Percentiles rank a stretch among this genome's conserved stretches.
phyloP scores from a whole-genome alignment of 1,140 invertebrate species.

The Hyphantria cunea region DNA sequence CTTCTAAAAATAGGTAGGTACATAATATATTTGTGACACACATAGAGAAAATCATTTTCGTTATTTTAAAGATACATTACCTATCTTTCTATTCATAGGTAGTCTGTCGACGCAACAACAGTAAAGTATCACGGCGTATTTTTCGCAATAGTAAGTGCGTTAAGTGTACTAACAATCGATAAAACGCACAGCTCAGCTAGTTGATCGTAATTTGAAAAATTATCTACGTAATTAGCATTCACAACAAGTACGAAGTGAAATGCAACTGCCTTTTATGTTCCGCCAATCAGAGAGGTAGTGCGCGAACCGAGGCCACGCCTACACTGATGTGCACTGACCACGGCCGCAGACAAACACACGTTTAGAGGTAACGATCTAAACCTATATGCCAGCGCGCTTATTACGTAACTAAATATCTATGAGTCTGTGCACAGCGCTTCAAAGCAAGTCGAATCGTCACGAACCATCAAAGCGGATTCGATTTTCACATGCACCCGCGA shows the following conservation, averaged over 20 bases:
- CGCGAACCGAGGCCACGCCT: constrained; percentile 59
- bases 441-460: constrained; percentile 20
- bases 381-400: constrained; percentile 24
- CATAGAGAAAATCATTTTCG: no score
- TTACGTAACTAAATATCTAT: constrained; percentile 29
- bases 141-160: constrained; percentile 15
- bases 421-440: constrained; percentile 8
- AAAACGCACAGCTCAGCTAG: constrained; percentile 9
- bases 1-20: no score
- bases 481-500: constrained; percentile 28
- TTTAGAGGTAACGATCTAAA: constrained; percentile 29
- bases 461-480: constrained; percentile 27
- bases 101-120: no score
- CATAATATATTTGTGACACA: no score
- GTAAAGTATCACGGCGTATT: no score
- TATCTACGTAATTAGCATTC: constrained; percentile 56
- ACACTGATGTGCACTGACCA: constrained; percentile 61
- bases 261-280: constrained; percentile 60
- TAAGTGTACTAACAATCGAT: constrained; percentile 17
- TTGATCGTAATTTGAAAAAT: constrained; percentile 29
- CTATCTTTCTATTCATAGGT: no score
- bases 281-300: constrained; percentile 55
- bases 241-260: constrained; percentile 58
- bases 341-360: constrained; percentile 24
- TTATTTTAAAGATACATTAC: no score